Conservation (phyloP, 1,140 invertebrate species). For the Sycophila sp. region DNA sequence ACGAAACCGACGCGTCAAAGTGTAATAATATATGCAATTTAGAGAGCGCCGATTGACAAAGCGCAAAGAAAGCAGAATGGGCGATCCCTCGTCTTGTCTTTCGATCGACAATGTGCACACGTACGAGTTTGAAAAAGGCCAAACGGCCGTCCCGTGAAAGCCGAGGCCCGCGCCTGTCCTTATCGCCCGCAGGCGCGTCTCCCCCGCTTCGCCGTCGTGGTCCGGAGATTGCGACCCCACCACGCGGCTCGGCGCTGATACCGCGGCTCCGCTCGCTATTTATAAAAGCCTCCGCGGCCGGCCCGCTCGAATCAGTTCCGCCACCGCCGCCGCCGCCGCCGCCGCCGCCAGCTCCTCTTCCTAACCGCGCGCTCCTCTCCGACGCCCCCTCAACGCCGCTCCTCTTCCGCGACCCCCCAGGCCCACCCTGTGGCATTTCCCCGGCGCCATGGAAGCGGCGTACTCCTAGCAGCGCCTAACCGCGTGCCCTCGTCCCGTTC, state of each 20-base stretch:
- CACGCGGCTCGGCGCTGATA: neutral
- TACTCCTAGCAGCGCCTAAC: slow-evolving; percentile 36
- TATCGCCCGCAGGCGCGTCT: neutral
- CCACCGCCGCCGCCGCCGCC: neutral
- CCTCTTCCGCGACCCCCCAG: neutral
- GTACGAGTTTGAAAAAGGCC: too few relatives aligned
- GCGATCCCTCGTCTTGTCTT: too few relatives aligned
- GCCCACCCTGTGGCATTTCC: too few relatives aligned
- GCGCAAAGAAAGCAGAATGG: too few relatives aligned
- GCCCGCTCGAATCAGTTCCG: slow-evolving; percentile 39
- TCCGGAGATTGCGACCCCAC: neutral
- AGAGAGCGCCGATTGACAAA: too few relatives aligned
- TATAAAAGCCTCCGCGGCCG: slow-evolving; percentile 41
- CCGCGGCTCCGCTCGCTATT: slow-evolving; percentile 37
- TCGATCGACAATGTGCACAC: too few relatives aligned
- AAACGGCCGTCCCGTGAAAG: too few relatives aligned
- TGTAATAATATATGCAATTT: too few relatives aligned
- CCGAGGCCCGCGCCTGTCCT: neutral
- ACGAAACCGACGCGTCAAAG: too few relatives aligned
- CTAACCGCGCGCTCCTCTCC: neutral
- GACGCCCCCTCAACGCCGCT: neutral
- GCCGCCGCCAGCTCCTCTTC: slow-evolving; percentile 11
- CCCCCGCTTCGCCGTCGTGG: neutral
- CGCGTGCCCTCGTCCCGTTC: too few relatives aligned
- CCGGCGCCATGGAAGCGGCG: slow-evolving; percentile 37